Percentiles rank a stretch among this genome's conserved stretches.
These are phyloP conservation scores for Teleogryllus oceanicus DNA, from an alignment of 2,888 invertebrate genomes.

Conservation along the genomic window DNA sequence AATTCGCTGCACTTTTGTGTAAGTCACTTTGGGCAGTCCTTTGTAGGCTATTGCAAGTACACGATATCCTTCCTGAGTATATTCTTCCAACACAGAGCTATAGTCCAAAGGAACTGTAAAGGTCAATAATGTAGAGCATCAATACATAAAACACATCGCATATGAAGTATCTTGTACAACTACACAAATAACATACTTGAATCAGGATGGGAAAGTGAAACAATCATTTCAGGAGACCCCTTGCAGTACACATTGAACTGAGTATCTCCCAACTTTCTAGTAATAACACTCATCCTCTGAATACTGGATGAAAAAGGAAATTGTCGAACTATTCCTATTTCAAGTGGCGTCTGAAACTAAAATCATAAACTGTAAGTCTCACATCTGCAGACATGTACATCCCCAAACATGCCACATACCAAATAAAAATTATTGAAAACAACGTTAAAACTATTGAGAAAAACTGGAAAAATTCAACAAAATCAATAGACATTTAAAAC, in stretches of 20 bases:
- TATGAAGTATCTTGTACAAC: background rate
- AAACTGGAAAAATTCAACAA: too few relatives aligned
- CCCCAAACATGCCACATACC: background rate
- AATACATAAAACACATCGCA: background rate
- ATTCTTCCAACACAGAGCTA: slow-evolving; percentile 70
- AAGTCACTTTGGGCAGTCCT: slow-evolving; percentile 62
- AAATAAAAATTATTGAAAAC: background rate
- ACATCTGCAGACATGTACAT: too few relatives aligned
- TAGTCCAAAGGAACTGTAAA: slow-evolving; percentile 74
- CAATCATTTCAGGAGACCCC: slow-evolving; percentile 90
- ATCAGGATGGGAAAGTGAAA: slow-evolving; percentile 69
- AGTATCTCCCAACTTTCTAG: slow-evolving; percentile 67
- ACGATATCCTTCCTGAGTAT: slow-evolving; percentile 88
- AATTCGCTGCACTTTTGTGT: slow-evolving; percentile 70
- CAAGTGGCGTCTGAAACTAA: background rate
- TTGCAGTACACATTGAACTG: slow-evolving; percentile 82
- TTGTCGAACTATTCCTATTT: slow-evolving; percentile 75
- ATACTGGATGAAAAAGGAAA: slow-evolving; percentile 83
- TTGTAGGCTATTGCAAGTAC: slow-evolving; percentile 86
- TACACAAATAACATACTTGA: slow-evolving; percentile 51
- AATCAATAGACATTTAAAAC: too few relatives aligned
- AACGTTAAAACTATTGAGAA: background rate
- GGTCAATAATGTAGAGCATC: background rate
- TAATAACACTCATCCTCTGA: slow-evolving; percentile 87
- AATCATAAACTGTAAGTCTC: background rate